Percentiles rank a stretch among this genome's conserved stretches.
Evolutionary conservation across 1,140 invertebrate genomes (phyloP).

Genomic region (Asbolus verrucosus): DNA sequence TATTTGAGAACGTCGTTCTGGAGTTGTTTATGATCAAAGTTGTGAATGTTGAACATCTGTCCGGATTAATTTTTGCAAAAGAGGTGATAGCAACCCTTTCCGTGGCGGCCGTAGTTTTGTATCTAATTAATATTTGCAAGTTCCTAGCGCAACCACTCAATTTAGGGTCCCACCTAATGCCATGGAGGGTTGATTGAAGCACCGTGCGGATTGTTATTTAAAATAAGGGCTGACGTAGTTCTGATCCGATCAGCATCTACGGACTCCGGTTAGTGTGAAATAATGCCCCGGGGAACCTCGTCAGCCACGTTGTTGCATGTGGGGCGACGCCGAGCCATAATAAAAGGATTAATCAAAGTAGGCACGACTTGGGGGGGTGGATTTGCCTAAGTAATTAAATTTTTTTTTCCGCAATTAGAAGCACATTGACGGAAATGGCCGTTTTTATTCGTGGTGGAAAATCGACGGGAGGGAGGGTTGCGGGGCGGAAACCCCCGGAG

Average conservation of each 20-base stretch:
- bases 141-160: conserved; percentile 34
- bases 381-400: conserved; percentile 36
- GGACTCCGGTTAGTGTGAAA: conserved; percentile 56
- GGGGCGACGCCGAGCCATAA: conserved; percentile 32
- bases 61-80: too few relatives aligned
- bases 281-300: conserved; percentile 52
- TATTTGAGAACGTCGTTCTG: too few relatives aligned
- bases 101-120: too few relatives aligned
- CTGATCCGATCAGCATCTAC: conserved; percentile 54
- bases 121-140: too few relatives aligned
- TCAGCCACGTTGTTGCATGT: conserved; percentile 36
- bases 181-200: conserved; percentile 49
- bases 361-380: neutral
- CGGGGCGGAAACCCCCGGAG: conserved; percentile 25
- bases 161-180: conserved; percentile 35
- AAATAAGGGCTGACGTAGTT: conserved; percentile 55
- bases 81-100: too few relatives aligned
- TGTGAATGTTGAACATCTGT: too few relatives aligned
- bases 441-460: too few relatives aligned
- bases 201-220: conserved; percentile 49
- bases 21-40: too few relatives aligned
- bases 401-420: neutral
- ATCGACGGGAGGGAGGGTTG: too few relatives aligned
- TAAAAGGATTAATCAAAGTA: conserved; percentile 42
- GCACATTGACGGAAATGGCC: neutral